Percentiles rank a stretch among this genome's conserved stretches.
Evolutionary conservation across 2,888 invertebrate genomes (phyloP).

Genomic region (Drosophila kokeensis): DNA sequence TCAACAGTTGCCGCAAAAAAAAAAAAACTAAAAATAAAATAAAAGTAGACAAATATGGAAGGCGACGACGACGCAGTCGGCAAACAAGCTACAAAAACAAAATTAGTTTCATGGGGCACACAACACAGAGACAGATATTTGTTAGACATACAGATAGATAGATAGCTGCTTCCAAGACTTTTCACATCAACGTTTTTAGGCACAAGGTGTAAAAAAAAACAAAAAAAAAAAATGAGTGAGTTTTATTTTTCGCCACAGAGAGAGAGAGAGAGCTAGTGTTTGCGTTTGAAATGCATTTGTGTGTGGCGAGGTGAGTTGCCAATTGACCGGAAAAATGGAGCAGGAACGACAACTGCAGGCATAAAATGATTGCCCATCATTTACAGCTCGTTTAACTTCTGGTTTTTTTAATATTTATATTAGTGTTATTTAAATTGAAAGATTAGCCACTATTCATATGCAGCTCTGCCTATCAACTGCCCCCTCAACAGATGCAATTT

Average conservation of each 20-base stretch:
- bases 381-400: conserved; percentile 52
- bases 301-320: conserved; percentile 13
- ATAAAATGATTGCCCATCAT: conserved; percentile 58
- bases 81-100: conserved; percentile 64
- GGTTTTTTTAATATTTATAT: conserved; percentile 30
- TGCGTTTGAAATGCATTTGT: conserved; percentile 1
- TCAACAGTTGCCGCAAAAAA: conserved; percentile 74
- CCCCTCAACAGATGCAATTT: conserved; percentile 3
- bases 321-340: conserved; percentile 66
- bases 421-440: conserved; percentile 46
- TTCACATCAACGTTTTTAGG: conserved; percentile 46
- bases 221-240: conserved; percentile 28
- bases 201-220: conserved; percentile 43
- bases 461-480: conserved; percentile 23
- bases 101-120: conserved; percentile 57
- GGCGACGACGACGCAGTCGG: conserved; percentile 43
- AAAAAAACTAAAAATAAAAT: conserved; percentile 44
- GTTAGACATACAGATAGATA: conserved; percentile 15
- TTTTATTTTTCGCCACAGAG: conserved; percentile 18
- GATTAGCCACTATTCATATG: conserved; percentile 42
- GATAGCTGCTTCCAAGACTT: conserved; percentile 55
- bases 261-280: neutral
- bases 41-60: conserved; percentile 68
- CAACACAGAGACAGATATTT: conserved; percentile 10
- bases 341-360: conserved; percentile 37